These are phyloP conservation scores for Pungitius pungitius DNA, from an alignment of 2,113 vertebrate genomes.

Conservation along the genomic window DNA sequence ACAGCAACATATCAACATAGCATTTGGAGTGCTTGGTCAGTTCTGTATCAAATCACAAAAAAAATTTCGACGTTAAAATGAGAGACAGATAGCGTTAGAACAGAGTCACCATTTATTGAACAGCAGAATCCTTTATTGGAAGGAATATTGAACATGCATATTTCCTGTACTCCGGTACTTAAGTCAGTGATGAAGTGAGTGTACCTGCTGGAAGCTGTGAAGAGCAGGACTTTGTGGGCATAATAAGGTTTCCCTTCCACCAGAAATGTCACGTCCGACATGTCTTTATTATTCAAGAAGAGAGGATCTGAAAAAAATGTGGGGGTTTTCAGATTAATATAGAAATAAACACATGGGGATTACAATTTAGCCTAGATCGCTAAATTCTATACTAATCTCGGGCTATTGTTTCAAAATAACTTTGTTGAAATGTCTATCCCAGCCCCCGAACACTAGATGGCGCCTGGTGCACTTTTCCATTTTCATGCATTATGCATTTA, in stretches of 20 bases:
- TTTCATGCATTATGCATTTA: not conserved
- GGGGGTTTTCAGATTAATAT: constrained; percentile 12
- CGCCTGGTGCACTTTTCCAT: not conserved
- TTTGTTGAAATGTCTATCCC: constrained; percentile 5
- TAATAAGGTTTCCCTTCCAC: constrained; percentile 98
- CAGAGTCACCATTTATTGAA: not conserved
- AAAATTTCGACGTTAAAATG: not conserved
- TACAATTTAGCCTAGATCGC: not conserved
- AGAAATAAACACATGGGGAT: constrained; percentile 1
- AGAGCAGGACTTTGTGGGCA: constrained; percentile 95
- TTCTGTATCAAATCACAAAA: not conserved
- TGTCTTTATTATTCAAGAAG: constrained; percentile 99
- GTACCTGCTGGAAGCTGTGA: constrained; percentile 94
- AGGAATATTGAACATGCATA: not conserved
- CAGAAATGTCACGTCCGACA: constrained; percentile 98
- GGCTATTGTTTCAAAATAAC: not conserved
- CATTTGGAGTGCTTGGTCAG: not conserved
- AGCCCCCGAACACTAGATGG: constrained; percentile 68
- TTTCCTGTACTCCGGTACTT: not conserved
- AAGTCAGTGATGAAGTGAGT: not conserved
- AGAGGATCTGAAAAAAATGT: constrained; percentile 87
- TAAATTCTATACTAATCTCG: not conserved
- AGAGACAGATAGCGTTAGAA: not conserved
- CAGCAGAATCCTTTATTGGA: not conserved
- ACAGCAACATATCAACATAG: not conserved